phyloP scores from a whole-genome alignment of 2,888 invertebrate genomes.

The Zygaena filipendulae region DNA sequence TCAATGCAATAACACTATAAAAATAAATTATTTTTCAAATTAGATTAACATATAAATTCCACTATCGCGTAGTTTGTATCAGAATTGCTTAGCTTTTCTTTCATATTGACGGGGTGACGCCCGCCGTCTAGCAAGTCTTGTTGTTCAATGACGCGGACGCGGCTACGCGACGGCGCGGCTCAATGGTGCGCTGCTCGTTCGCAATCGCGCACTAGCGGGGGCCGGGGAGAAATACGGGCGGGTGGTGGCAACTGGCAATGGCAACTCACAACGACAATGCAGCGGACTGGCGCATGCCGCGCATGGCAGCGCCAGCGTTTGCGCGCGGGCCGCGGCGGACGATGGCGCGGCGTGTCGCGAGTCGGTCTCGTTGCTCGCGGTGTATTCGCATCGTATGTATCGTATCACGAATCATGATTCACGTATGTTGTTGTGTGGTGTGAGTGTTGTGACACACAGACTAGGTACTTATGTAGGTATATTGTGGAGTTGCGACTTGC shows the following conservation, averaged over 20 bases:
- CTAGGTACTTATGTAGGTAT: too few species aligned
- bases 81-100: constrained; percentile 55
- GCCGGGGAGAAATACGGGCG: constrained; percentile 40
- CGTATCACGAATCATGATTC: too few species aligned
- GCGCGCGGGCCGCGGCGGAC: background rate
- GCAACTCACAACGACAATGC: constrained; percentile 21
- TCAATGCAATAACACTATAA: constrained; percentile 59
- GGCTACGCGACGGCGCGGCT: constrained; percentile 46
- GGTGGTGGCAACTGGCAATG: constrained; percentile 30
- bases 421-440: too few species aligned
- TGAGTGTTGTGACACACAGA: too few species aligned
- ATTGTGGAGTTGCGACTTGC: too few species aligned
- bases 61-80: constrained; percentile 61
- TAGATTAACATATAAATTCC: constrained; percentile 59
- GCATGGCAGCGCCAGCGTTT: constrained; percentile 15
- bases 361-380: too few species aligned
- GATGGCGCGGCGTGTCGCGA: background rate
- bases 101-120: constrained; percentile 65
- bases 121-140: constrained; percentile 67
- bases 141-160: constrained; percentile 66
- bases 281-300: too few species aligned
- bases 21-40: constrained; percentile 61
- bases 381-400: too few species aligned
- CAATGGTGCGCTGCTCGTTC: too few species aligned
- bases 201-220: constrained; percentile 56